Evolutionary conservation across 2,888 invertebrate species (phyloP).

Genomic region (Lithophane socia): DNA sequence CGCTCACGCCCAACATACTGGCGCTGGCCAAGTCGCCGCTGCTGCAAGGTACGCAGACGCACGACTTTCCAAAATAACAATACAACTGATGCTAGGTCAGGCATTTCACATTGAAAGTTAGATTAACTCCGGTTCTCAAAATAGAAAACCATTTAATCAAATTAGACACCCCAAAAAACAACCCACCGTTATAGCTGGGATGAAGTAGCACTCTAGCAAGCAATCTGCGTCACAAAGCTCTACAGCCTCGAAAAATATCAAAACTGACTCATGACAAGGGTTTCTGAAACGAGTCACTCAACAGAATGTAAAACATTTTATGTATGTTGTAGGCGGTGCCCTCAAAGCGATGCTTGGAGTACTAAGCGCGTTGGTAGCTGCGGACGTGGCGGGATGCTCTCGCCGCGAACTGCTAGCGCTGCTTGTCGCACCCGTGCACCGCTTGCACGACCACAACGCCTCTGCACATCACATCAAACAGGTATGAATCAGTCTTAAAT

Average conservation of each 20-base stretch:
- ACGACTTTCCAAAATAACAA: neutral
- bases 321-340: slow-evolving; percentile 93
- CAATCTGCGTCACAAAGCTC: too few species aligned
- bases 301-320: neutral
- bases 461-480: slow-evolving; percentile 91
- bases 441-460: slow-evolving; percentile 84
- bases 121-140: neutral
- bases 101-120: neutral
- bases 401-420: slow-evolving; percentile 95
- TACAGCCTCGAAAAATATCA: neutral
- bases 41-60: slow-evolving; percentile 93
- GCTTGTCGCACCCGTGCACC: slow-evolving; percentile 93
- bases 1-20: slow-evolving; percentile 96
- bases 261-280: neutral
- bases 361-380: slow-evolving; percentile 97
- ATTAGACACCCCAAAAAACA: neutral
- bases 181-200: too few species aligned
- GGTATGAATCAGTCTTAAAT: slow-evolving; percentile 70
- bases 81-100: neutral
- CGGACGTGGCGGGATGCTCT: slow-evolving; percentile 94
- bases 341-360: slow-evolving; percentile 97
- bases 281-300: neutral
- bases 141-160: neutral
- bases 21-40: slow-evolving; percentile 93
- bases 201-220: neutral